A percentile compares a stretch with the other conserved stretches of the same genome.
Conservation (phyloP, 1,140 invertebrate species). For the Spodoptera litura region DNA sequence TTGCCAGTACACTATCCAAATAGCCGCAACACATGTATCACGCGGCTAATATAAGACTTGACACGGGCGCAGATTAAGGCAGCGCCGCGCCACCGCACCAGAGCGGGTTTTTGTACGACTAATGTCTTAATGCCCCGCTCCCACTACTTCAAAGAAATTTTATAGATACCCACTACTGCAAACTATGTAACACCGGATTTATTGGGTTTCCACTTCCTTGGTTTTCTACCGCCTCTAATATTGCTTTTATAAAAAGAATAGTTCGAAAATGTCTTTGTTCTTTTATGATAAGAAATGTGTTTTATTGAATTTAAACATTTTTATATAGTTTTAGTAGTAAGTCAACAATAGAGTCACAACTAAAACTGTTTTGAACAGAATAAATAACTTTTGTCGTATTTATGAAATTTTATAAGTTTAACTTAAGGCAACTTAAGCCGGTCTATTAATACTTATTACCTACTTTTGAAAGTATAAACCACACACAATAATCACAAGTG, state of each 20-base stretch:
- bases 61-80: background rate
- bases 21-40: conserved; percentile 13
- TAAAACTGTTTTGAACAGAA: no score
- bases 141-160: conserved; percentile 22
- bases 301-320: background rate
- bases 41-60: background rate
- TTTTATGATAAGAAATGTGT: background rate
- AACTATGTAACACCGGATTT: conserved; percentile 13
- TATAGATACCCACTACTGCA: conserved; percentile 16
- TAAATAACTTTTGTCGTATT: conserved; percentile 22
- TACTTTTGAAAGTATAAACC: conserved; percentile 12
- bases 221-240: conserved; percentile 3
- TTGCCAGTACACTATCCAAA: conserved; percentile 7
- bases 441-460: background rate
- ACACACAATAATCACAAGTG: conserved; percentile 43
- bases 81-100: background rate
- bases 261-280: conserved; percentile 18
- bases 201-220: conserved; percentile 34
- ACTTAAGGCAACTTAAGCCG: background rate
- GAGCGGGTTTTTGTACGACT: conserved; percentile 20
- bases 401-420: background rate
- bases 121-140: conserved; percentile 24
- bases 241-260: conserved; percentile 12
- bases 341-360: no score
- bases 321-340: background rate